phyloP scores from a whole-genome alignment of 2,797 vertebrate genomes.

The Anguilla obscura region DNA sequence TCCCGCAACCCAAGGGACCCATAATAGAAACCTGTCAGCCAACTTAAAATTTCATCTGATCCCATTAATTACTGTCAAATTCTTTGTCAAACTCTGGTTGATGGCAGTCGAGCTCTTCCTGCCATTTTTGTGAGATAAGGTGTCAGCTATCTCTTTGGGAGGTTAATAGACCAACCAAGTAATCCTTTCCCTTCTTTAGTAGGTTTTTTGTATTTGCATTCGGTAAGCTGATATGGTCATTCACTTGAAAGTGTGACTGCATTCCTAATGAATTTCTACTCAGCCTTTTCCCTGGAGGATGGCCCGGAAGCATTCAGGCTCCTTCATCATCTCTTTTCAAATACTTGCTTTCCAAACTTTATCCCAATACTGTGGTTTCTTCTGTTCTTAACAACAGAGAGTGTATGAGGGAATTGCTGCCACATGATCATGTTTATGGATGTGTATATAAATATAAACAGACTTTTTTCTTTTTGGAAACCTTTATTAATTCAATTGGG shows the following conservation, averaged over 20 bases:
- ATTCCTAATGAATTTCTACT: slow-evolving; percentile 62
- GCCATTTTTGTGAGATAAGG: slow-evolving; percentile 60
- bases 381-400: neutral
- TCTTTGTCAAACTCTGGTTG: slow-evolving; percentile 56
- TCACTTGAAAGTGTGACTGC: slow-evolving; percentile 59
- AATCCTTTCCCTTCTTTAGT: slow-evolving; percentile 58
- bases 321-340: slow-evolving; percentile 33
- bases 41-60: slow-evolving; percentile 63
- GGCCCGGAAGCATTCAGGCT: slow-evolving; percentile 26
- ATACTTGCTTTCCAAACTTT: slow-evolving; percentile 28
- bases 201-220: slow-evolving; percentile 64
- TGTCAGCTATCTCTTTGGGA: slow-evolving; percentile 63
- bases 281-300: slow-evolving; percentile 39
- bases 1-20: slow-evolving; percentile 48
- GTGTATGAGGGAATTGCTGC: neutral
- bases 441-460: neutral
- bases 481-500: slow-evolving; percentile 16
- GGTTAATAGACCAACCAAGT: slow-evolving; percentile 63
- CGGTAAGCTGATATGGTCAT: slow-evolving; percentile 66
- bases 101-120: slow-evolving; percentile 55
- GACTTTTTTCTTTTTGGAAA: neutral
- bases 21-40: slow-evolving; percentile 52
- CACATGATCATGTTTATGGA: neutral
- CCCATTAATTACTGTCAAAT: slow-evolving; percentile 61
- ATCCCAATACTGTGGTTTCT: neutral